Conservation (phyloP, 2,888 invertebrate genomes). For the Stegana nigrithorax region DNA sequence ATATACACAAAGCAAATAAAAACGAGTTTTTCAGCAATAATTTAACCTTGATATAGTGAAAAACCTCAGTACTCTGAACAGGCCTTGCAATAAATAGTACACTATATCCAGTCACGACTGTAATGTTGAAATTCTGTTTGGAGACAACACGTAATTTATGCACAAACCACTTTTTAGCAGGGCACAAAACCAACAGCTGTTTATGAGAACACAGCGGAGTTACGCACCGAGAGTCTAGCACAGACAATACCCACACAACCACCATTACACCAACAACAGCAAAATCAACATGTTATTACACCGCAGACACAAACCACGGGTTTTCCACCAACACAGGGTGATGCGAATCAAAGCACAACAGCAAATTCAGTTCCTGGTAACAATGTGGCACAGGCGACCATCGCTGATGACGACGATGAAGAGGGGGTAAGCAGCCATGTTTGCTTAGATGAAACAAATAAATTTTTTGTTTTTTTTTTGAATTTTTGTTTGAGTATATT, state of each 20-base stretch:
- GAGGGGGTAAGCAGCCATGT: slow-evolving; percentile 78
- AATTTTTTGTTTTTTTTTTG: slow-evolving; percentile 9
- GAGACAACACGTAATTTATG: no score
- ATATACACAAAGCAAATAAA: no score
- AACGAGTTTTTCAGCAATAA: no score
- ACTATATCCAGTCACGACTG: no score
- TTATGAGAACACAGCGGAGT: slow-evolving; percentile 6
- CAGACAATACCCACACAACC: not conserved
- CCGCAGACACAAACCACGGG: slow-evolving; percentile 34
- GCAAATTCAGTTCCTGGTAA: slow-evolving; percentile 28
- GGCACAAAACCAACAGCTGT: slow-evolving; percentile 4
- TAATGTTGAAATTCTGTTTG: no score
- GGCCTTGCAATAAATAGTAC: no score
- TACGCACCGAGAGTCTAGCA: no score
- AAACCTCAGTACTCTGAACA: no score
- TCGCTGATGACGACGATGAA: slow-evolving; percentile 72
- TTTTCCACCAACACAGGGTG: slow-evolving; percentile 47
- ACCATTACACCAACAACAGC: slow-evolving; percentile 11
- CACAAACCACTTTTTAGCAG: no score
- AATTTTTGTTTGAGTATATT: not conserved
- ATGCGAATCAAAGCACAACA: slow-evolving; percentile 33
- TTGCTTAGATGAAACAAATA: slow-evolving; percentile 70
- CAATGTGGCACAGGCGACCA: slow-evolving; percentile 5
- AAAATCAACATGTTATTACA: slow-evolving; percentile 31
- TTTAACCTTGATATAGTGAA: no score